Conservation (phyloP, 2,888 invertebrate genomes). For the Plebejus melissa region DNA sequence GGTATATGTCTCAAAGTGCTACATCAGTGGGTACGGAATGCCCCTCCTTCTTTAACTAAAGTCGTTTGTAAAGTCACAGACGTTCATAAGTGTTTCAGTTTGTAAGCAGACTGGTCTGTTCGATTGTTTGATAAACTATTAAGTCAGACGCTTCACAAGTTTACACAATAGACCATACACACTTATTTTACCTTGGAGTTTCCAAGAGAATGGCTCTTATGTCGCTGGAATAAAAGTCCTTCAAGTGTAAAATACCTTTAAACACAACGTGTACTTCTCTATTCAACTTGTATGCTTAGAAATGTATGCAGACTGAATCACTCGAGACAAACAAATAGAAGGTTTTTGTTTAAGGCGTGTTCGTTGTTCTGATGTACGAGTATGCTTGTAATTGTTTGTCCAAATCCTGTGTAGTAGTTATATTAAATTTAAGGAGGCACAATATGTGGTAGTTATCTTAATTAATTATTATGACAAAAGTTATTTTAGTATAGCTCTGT, state of each 20-base stretch:
- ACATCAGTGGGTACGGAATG: too few relatives aligned
- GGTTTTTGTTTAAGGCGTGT: not conserved
- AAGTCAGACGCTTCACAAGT: slow-evolving; percentile 28
- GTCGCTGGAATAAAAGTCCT: not conserved
- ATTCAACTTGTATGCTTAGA: slow-evolving; percentile 7
- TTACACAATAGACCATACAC: not conserved
- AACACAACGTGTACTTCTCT: slow-evolving; percentile 1
- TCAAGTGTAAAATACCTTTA: not conserved
- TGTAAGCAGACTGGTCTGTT: slow-evolving; percentile 15
- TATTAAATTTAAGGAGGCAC: too few relatives aligned
- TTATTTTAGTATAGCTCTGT: too few relatives aligned
- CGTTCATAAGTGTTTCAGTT: slow-evolving; percentile 18
- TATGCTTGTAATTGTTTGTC: not conserved
- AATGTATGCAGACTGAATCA: slow-evolving; percentile 12
- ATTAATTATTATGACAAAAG: too few relatives aligned
- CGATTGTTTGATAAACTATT: slow-evolving; percentile 30
- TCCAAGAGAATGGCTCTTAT: not conserved
- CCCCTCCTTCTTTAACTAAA: too few relatives aligned
- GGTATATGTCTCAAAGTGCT: too few relatives aligned
- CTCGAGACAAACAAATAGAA: not conserved
- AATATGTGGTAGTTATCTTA: too few relatives aligned
- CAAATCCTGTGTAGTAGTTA: not conserved
- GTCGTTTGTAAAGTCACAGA: not conserved
- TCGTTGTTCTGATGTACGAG: not conserved
- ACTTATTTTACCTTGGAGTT: not conserved